Evolutionary conservation across 2,888 invertebrate genomes (phyloP), one percentile per base, ranked within the genome.

Genomic region (Xestia ashworthii): DNA sequence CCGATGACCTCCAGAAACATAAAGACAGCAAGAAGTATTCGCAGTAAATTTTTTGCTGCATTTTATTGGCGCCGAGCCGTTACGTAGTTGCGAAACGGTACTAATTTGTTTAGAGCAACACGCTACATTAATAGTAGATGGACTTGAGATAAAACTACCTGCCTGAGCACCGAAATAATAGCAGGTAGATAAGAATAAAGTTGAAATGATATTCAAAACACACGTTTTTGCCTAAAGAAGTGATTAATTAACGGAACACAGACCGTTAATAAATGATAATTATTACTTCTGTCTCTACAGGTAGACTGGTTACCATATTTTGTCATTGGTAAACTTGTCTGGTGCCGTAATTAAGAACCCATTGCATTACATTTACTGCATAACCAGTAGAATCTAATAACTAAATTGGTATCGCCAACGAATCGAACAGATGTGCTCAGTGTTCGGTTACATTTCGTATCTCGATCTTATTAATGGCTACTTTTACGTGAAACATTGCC

Each of bases 1-100:
- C 65, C 67, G 80, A 74, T 88, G 85, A 88, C 90, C 90, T 87
- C 83, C 73, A 85, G 53, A 68, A 76, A 71, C 78, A 74, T 81
- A 71, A 80, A 72, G 69, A 80, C 62, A 60, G 68, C 82, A 76
- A 81, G 80, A 80, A 81, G 71, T 77, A 55, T 71, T 81, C 67
- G 64, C 70, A 46, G 38, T 38, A 11, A 19, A 3, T 80, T 88
- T 88, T 89, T 87, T 84, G 74, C 66, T 70, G 69, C 5, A 60
- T 67, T 78, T 75, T 79, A 73, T 79, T 85, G 80, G 75, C 77
- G 79, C 74, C 70, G 80, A 67, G 75, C 76, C 82, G 84, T 85
- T 85, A 85, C 74, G 44, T 81, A 64, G 82, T 70, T 72, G 71
- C 69, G 72, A 82, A 89, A 87, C 89, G 80, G 83, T 80, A 86